A percentile compares a stretch with the other conserved stretches of the same genome.
phyloP scores from a whole-genome alignment of 2,113 vertebrate genomes.

The Oncorhynchus kisutch region DNA sequence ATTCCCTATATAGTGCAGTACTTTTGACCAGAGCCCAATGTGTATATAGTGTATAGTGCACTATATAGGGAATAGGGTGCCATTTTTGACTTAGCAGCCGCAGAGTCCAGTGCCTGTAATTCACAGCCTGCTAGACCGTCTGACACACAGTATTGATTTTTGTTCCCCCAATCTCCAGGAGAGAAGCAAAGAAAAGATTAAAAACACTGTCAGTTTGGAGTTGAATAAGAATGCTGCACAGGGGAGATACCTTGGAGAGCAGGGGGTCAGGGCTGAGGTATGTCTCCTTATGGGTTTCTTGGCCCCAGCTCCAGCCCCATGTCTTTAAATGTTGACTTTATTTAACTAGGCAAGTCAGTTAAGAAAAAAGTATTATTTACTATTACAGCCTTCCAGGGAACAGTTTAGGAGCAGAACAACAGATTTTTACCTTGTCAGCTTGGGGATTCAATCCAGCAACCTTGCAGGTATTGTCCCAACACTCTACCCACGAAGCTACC shows the following conservation, averaged over 20 bases:
- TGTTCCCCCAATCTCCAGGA: conserved; percentile 96
- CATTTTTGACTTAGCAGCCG: not conserved
- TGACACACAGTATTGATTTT: conserved; percentile 99
- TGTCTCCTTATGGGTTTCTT: conserved; percentile 59
- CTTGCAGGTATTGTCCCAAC: too few relatives aligned
- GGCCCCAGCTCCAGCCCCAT: conserved; percentile 15
- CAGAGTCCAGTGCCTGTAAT: conserved; percentile 70
- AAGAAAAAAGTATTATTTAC: too few relatives aligned
- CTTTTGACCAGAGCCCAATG: too few relatives aligned
- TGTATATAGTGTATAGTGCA: too few relatives aligned
- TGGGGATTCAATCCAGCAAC: too few relatives aligned
- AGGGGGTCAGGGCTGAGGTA: conserved; percentile 58
- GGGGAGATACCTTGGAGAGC: conserved; percentile 74
- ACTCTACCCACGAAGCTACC: too few relatives aligned
- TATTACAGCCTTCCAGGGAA: too few relatives aligned
- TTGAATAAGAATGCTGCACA: conserved; percentile 95
- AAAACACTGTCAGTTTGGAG: conserved; percentile 99
- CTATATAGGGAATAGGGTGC: too few relatives aligned
- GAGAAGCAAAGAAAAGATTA: conserved; percentile 98
- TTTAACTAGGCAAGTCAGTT: too few relatives aligned
- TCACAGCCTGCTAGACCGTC: conserved; percentile 90
- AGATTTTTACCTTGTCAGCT: too few relatives aligned
- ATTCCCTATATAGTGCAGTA: too few relatives aligned
- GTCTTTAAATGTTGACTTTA: not conserved
- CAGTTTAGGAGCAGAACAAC: too few relatives aligned